Percentiles rank a stretch among this genome's conserved stretches.
These are phyloP conservation scores for Amblyraja radiata DNA, from an alignment of 2,797 vertebrate genomes.

Conservation along the genomic window DNA sequence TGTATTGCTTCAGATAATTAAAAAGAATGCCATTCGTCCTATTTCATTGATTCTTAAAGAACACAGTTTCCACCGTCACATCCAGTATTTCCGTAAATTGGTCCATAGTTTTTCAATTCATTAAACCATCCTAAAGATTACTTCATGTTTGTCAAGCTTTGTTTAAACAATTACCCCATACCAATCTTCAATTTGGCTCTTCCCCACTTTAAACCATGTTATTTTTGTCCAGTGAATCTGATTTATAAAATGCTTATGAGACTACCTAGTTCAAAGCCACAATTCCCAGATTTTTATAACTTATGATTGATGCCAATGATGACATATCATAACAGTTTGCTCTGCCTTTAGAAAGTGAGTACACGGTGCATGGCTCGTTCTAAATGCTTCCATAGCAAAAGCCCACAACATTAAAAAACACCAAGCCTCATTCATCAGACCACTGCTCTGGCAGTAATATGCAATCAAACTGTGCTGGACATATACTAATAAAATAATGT, in stretches of 20 bases:
- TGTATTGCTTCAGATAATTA: not conserved
- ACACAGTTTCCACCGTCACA: not conserved
- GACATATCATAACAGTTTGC: no score
- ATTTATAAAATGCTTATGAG: not conserved
- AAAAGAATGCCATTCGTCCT: not conserved
- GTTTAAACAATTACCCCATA: constrained; percentile 13
- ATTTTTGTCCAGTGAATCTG: not conserved
- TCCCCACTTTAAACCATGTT: not conserved
- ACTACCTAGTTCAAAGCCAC: not conserved
- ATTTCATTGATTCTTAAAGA: not conserved
- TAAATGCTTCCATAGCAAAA: not conserved
- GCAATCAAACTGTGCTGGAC: not conserved
- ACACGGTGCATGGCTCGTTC: not conserved
- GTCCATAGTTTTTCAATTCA: not conserved
- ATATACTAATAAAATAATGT: not conserved
- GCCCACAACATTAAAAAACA: not conserved
- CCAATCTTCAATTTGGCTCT: not conserved
- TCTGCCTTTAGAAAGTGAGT: not conserved
- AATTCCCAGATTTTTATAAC: not conserved
- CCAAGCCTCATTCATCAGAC: not conserved
- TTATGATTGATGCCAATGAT: not conserved
- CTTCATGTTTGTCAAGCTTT: not conserved
- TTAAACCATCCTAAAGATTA: not conserved
- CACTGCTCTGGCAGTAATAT: not conserved
- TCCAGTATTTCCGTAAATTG: not conserved